phyloP scores from a whole-genome alignment of 2,888 invertebrate genomes.

The Cryptocheilus praepositus region DNA sequence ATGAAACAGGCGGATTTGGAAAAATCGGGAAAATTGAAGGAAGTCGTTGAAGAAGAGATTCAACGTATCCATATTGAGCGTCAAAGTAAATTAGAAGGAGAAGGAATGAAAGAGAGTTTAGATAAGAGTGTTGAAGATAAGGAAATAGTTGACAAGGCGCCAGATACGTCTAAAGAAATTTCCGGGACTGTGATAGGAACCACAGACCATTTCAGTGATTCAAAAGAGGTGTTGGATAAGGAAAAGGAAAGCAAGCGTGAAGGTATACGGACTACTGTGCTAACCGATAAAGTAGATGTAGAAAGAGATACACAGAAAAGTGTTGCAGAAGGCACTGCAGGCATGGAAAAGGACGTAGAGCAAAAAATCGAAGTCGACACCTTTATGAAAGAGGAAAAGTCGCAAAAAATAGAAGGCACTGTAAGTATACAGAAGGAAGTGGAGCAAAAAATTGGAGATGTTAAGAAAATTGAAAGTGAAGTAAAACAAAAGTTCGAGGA shows the following conservation, averaged over 20 bases:
- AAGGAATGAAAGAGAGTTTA: slow-evolving; percentile 10
- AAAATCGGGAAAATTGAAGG: too few relatives aligned
- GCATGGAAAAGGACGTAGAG: background rate
- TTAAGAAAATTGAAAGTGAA: background rate
- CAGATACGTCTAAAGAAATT: too few relatives aligned
- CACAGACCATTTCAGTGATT: too few relatives aligned
- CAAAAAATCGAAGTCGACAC: background rate
- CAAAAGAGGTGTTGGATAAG: too few relatives aligned
- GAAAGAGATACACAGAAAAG: too few relatives aligned
- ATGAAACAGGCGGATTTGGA: background rate
- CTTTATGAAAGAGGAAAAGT: background rate
- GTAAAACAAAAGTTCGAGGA: slow-evolving; percentile 3
- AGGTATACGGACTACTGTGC: too few relatives aligned
- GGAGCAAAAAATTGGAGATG: background rate
- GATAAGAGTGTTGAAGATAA: background rate
- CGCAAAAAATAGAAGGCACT: background rate
- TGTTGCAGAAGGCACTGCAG: slow-evolving; percentile 6
- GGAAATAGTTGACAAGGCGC: too few relatives aligned
- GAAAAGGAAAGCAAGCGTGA: too few relatives aligned
- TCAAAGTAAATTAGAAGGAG: background rate
- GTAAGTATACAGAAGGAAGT: background rate
- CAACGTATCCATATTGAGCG: background rate
- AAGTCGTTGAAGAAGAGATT: too few relatives aligned
- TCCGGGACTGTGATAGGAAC: too few relatives aligned
- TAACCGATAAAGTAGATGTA: too few relatives aligned